Conservation (phyloP, 2,797 vertebrate species). For the Gymnocypris eckloni region DNA sequence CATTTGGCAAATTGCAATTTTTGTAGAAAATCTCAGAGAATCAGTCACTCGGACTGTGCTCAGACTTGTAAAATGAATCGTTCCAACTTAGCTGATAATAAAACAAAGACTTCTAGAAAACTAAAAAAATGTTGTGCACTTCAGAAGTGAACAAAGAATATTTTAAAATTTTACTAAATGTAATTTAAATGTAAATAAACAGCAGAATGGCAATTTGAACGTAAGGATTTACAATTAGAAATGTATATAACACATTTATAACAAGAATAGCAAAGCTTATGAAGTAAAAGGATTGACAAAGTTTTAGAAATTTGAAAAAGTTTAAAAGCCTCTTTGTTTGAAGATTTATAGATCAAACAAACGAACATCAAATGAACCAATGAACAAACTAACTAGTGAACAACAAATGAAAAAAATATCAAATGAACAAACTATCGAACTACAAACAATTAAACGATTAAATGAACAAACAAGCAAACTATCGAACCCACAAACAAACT, state of each 20-base stretch:
- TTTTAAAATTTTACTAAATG: neutral
- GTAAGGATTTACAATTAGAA: neutral
- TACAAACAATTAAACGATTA: neutral
- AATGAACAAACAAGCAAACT: neutral
- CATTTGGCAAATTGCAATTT: slow-evolving; percentile 11
- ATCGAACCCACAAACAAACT: neutral
- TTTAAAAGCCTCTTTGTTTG: neutral
- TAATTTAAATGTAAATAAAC: neutral
- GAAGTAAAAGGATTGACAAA: neutral
- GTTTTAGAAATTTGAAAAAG: neutral
- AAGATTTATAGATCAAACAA: neutral
- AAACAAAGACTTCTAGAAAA: slow-evolving; percentile 4
- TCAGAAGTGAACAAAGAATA: neutral
- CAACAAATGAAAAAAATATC: neutral
- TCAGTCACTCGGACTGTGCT: slow-evolving; percentile 15
- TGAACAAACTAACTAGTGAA: neutral
- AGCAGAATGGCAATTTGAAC: neutral
- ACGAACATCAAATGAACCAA: neutral
- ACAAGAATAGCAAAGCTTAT: neutral
- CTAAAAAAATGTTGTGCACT: too few species aligned
- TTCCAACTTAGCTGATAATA: slow-evolving; percentile 18
- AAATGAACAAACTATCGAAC: neutral
- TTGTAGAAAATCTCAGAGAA: slow-evolving; percentile 4
- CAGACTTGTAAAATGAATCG: slow-evolving; percentile 1
- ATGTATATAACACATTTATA: neutral